Percentiles rank a stretch among this genome's conserved stretches.
phyloP scores from a whole-genome alignment of 2,113 vertebrate genomes.

The Pristiophorus japonicus region DNA sequence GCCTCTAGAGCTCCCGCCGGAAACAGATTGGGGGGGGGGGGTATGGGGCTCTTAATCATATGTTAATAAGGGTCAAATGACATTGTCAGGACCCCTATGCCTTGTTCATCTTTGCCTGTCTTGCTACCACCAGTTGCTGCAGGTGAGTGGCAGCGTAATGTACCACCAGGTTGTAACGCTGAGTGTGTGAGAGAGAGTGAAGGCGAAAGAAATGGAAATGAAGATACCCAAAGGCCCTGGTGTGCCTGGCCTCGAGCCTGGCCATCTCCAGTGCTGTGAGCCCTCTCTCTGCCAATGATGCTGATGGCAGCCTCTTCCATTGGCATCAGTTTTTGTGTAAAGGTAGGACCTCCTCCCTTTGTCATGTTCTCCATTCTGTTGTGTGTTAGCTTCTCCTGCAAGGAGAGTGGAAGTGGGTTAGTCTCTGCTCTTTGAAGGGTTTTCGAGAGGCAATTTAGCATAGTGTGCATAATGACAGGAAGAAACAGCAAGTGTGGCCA shows the following conservation, averaged over 20 bases:
- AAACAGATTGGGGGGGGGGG: neutral
- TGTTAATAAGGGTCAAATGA: neutral
- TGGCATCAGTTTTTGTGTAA: neutral
- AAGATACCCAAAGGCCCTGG: neutral
- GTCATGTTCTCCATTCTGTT: neutral
- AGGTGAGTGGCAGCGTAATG: neutral
- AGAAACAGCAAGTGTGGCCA: too few species aligned
- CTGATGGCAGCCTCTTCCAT: too few species aligned
- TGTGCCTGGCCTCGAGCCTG: neutral
- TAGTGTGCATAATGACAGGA: too few species aligned
- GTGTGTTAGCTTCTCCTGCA: too few species aligned
- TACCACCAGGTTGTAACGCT: neutral
- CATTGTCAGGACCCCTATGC: too few species aligned
- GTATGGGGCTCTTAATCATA: too few species aligned
- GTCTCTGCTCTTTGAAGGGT: too few species aligned
- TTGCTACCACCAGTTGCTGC: too few species aligned
- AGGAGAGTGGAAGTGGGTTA: too few species aligned
- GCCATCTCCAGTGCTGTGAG: neutral
- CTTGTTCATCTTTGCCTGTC: too few species aligned
- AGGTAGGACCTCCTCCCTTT: neutral
- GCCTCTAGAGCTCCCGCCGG: neutral
- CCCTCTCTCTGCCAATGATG: too few species aligned
- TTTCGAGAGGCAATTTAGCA: too few species aligned
- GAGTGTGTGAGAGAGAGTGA: neutral
- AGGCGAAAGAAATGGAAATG: neutral